Percentiles rank a stretch among this genome's conserved stretches.
These are phyloP conservation scores for Charadrius vociferus DNA, from an alignment of 2,113 vertebrate species.

Conservation along the genomic window DNA sequence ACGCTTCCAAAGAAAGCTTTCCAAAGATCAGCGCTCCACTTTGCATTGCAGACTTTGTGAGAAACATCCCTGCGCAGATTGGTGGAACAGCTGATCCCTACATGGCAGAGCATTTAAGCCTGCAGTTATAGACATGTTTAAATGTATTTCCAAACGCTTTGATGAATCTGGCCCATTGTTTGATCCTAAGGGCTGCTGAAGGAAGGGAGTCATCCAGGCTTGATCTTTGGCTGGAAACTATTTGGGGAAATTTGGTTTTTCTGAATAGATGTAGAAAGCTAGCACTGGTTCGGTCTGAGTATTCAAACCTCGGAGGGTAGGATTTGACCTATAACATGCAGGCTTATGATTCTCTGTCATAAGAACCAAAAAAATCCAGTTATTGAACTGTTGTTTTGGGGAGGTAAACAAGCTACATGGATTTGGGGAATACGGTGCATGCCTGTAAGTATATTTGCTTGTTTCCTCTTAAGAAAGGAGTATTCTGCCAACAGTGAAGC, in stretches of 20 bases:
- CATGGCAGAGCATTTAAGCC: not conserved
- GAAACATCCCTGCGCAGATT: not conserved
- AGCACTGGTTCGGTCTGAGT: not conserved
- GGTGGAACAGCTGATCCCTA: not conserved
- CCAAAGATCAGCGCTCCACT: not conserved
- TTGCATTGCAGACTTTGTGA: not conserved
- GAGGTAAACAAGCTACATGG: not conserved
- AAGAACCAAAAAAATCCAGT: not conserved
- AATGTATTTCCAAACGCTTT: not conserved
- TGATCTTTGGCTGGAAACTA: not conserved
- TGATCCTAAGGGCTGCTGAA: not conserved
- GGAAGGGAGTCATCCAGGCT: not conserved
- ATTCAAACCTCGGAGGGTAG: not conserved
- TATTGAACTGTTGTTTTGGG: not conserved
- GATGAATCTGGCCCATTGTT: not conserved
- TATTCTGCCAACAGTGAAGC: not conserved
- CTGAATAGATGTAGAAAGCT: not conserved
- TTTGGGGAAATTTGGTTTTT: not conserved
- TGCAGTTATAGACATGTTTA: not conserved
- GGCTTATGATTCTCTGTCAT: not conserved
- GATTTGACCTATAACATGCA: not conserved
- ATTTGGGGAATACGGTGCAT: not conserved
- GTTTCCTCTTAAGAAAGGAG: not conserved
- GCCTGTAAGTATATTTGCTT: not conserved
- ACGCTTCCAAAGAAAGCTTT: not conserved